A percentile compares a stretch with the other conserved stretches of the same genome.
phyloP scores from a whole-genome alignment of 2,113 vertebrate species.

The Agapornis roseicollis region DNA sequence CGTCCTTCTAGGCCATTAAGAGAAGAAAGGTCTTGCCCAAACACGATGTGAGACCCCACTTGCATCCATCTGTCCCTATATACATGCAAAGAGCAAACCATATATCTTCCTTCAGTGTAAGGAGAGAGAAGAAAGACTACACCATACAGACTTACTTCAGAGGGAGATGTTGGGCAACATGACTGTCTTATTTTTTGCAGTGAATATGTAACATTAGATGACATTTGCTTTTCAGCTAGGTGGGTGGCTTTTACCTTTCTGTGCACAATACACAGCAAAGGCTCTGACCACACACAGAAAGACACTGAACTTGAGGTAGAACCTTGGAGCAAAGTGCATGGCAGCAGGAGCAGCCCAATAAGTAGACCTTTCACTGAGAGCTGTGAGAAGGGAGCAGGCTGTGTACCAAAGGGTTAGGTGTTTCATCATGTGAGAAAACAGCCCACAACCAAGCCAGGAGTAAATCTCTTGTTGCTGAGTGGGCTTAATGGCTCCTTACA shows the following conservation, averaged over 20 bases:
- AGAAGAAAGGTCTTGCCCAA: background rate
- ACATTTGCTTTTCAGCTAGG: background rate
- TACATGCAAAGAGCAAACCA: background rate
- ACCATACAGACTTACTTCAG: background rate
- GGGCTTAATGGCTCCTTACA: conserved; percentile 3
- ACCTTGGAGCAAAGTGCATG: background rate
- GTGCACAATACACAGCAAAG: background rate
- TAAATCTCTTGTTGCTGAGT: background rate
- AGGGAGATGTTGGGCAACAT: background rate
- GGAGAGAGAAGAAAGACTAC: background rate
- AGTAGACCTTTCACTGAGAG: background rate
- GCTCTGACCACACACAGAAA: background rate
- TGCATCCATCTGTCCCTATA: background rate
- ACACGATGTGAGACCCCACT: background rate
- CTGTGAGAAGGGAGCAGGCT: background rate
- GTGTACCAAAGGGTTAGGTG: background rate
- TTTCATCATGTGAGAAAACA: background rate
- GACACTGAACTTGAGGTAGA: background rate
- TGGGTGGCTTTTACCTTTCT: background rate
- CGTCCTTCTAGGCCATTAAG: background rate
- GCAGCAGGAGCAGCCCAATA: background rate
- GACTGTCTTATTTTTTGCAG: background rate
- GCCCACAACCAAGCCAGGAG: background rate
- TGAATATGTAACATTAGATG: background rate
- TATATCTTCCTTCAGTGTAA: background rate